Percentiles rank a stretch among this genome's conserved stretches.
phyloP scores from a whole-genome alignment of 1,140 invertebrate genomes.

The Aphis gossypii region DNA sequence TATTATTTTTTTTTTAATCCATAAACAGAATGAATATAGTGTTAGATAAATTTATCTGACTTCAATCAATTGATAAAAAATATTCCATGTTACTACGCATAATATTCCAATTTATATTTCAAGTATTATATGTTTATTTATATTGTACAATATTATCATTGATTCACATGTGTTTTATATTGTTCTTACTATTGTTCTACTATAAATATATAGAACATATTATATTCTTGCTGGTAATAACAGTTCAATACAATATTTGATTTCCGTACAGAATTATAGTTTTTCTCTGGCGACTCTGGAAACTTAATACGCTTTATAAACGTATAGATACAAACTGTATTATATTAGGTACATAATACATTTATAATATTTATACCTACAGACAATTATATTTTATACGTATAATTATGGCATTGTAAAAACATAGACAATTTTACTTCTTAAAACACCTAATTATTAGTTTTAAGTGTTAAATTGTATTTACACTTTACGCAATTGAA shows the following conservation, averaged over 20 bases:
- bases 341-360: not conserved
- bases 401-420: not conserved
- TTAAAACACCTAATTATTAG: not conserved
- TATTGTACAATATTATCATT: not conserved
- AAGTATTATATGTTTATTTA: not conserved
- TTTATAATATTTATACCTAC: not conserved
- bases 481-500: not conserved
- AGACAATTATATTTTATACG: not conserved
- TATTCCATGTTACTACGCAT: not conserved
- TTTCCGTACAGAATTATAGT: not conserved
- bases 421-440: not conserved
- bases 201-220: no score
- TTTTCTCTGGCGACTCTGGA: not conserved
- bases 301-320: not conserved
- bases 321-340: not conserved
- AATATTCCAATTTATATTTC: constrained; percentile 6
- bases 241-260: not conserved
- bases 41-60: not conserved
- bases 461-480: not conserved
- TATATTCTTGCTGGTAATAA: not conserved
- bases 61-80: not conserved
- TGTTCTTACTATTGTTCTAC: not conserved
- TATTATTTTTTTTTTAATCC: not conserved
- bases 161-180: not conserved
- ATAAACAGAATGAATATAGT: not conserved